These are phyloP conservation scores for Noctua janthe DNA, from an alignment of 2,888 invertebrate genomes.

Conservation along the genomic window DNA sequence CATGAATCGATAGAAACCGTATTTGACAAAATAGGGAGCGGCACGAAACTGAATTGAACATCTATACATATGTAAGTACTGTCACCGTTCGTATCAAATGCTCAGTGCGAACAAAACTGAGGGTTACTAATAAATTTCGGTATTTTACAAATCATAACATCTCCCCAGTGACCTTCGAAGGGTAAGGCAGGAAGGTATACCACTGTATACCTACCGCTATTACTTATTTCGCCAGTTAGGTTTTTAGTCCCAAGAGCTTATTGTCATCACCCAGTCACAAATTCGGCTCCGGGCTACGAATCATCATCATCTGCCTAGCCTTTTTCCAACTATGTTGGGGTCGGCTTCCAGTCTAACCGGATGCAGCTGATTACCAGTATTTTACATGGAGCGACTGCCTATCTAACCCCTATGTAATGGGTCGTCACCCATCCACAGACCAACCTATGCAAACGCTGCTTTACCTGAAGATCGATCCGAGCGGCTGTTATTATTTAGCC, in stretches of 20 bases:
- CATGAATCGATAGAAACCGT: conserved; percentile 40
- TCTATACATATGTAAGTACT: background rate
- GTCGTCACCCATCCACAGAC: no score
- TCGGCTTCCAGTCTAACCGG: no score
- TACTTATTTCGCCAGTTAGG: background rate
- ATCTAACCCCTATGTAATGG: no score
- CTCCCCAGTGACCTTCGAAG: background rate
- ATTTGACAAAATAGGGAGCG: conserved; percentile 30
- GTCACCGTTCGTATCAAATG: background rate
- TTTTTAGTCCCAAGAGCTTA: background rate
- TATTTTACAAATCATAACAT: background rate
- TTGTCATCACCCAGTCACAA: background rate
- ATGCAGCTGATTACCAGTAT: no score
- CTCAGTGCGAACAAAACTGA: background rate
- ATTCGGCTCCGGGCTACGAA: background rate
- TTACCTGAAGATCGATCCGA: no score
- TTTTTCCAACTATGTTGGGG: no score
- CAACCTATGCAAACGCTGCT: no score
- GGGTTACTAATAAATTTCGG: background rate
- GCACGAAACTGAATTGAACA: conserved; percentile 16
- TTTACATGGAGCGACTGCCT: no score
- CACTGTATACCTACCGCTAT: background rate
- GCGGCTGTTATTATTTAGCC: no score
- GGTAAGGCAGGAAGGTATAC: background rate
- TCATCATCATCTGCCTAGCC: no score